These are phyloP conservation scores for Stichodactyla helianthus DNA, from an alignment of 64 coral and sea anemone species.

Conservation along the genomic window DNA sequence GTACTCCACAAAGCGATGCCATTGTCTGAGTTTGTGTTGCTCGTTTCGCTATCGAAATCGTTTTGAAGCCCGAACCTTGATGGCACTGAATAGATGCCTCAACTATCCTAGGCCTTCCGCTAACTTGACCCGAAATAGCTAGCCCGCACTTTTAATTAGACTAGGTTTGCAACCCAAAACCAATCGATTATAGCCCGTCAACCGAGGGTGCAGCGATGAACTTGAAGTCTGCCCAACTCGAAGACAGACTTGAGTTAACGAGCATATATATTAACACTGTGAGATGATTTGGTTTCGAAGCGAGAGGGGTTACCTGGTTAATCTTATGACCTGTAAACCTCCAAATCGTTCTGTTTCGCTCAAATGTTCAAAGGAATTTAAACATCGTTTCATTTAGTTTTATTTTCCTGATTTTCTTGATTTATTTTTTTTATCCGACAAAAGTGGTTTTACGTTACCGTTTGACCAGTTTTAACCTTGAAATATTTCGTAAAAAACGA, in stretches of 20 bases:
- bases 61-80: neutral
- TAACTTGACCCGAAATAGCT: neutral
- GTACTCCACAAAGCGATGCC: neutral
- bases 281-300: neutral
- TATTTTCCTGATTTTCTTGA: neutral
- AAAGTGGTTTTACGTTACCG: no score
- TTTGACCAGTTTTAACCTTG: neutral
- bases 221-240: neutral
- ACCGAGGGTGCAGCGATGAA: neutral
- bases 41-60: neutral
- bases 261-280: neutral
- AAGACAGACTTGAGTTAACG: neutral
- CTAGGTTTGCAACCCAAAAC: neutral
- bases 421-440: no score
- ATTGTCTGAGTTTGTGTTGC: constrained; percentile 1
- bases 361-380: neutral
- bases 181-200: neutral
- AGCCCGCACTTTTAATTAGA: neutral
- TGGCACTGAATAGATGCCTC: neutral
- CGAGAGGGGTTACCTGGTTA: neutral
- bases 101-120: neutral
- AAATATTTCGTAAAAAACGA: neutral
- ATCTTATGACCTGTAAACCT: neutral
- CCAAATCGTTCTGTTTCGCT: neutral
- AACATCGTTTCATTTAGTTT: neutral